Base-by-base conservation (phyloP, 1,140 invertebrate genomes). In the Zaprionus inermis region DNA sequence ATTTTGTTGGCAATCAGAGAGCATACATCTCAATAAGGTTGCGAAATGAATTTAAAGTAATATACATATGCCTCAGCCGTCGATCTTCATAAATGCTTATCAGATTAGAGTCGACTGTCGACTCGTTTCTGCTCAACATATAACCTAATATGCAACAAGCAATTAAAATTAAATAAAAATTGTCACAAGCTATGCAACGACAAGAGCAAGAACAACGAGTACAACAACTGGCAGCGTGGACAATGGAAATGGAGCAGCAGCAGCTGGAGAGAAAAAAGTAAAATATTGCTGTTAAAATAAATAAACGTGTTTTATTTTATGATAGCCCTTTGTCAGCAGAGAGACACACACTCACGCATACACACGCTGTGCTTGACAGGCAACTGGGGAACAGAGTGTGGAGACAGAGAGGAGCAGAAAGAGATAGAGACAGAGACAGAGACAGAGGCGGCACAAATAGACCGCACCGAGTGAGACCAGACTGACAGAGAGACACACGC, bases 91-190 rank as follows among this genome's bases (percentile, higher is more conserved):
- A 28, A 22, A n/a, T 36, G 59, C 30, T 7, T 49, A 22, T 49
- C 44, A 22, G 44, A 49, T 49, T 22, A 49, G 44, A 16, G 38
- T 59, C 74, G 63, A 63, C 72, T 28, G 2, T 24, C 2, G 49
- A 71, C 65, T 51, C 60, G 59, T 75, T 71, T 61, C 38, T 78
- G 66, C 55, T 78, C 68, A 74, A 58, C 52, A 52, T 83, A 88
- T 82, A 88, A 83, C 79, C 77, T 82, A 88, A 86, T 86, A 88
- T 74, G 78, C 83, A 88, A 77, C 83, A 82, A 83, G 82, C 82
- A 86, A 86, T 88, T 86, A 86, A 86, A 86, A 82, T 86, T 79
- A 86, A 76, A 88, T 86, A 86, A 85, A 86, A 86, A 82, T 82
- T 76, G 83, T 82, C 76, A 88, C 79, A 86, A 88, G 76, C 82